Base-by-base conservation (phyloP, 2,797 vertebrate species). In the Phalloptychus januarius region DNA sequence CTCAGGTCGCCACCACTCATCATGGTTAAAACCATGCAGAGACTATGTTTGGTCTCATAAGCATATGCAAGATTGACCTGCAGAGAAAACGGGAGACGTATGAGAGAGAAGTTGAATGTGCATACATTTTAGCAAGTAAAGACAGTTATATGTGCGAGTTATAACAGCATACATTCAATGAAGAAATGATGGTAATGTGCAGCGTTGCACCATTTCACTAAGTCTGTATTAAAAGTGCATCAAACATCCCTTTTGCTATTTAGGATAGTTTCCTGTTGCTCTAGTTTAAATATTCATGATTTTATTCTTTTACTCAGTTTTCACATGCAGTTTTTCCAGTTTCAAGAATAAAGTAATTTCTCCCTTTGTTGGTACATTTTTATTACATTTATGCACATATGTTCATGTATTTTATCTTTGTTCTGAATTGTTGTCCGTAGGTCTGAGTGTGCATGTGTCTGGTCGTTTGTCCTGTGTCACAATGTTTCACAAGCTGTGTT, bases 1-100 rank as follows among this genome's bases (percentile, higher is more conserved):
- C 85, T 95, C 81, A 97, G 81, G 87, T 97, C 97, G 0, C 97
- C 97, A 0, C 97, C 97, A 0, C 95, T 96, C 97, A 97, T 96
- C 87, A 97, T 94, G 76, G 96, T 97, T 82, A 97, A 79, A 40
- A 97, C 96, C 93, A 97, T 91, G 36, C 97, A 97, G 1, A 97
- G 95, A 4, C 90, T 83, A 0, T 96, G 95, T 83, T 97, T 97
- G 25, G 97, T 97, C 93, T 97, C 96, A 2, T 96, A 97, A 0
- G 97, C 93, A 1, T 97, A 97, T 0, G 95, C 96, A 87, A 97
- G 92, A 73, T 92, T 97, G 72, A 97, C 97, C 97, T 97, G 61
- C 15, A 48, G 10, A 54, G 58, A 69, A 46, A 73, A 70, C 33
- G 36, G 28, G 13, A 48, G n/a, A 2, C 2, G 69, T 3, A 67